These are phyloP conservation scores for Stomatorhinus walkeri DNA, from an alignment of 2,797 vertebrate species.

Conservation along the genomic window DNA sequence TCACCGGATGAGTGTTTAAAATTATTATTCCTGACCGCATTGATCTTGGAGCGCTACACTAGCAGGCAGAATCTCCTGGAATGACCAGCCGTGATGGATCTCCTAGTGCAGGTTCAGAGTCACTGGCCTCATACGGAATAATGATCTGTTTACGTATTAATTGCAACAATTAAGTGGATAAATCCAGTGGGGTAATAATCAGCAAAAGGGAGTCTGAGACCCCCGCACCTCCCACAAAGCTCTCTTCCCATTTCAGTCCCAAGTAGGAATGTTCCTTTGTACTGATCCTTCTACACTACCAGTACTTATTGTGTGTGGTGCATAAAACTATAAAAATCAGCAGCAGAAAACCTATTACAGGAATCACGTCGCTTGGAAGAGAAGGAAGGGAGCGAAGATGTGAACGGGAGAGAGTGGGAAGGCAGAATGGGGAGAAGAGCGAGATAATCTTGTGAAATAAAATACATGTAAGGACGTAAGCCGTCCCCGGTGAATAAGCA, in stretches of 20 bases:
- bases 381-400: neutral
- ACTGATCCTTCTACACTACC: neutral
- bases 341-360: neutral
- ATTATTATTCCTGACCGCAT: neutral
- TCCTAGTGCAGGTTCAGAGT: neutral
- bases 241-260: constrained; percentile 32
- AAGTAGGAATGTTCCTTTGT: neutral
- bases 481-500: constrained; percentile 74
- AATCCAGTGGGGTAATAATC: neutral
- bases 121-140: neutral
- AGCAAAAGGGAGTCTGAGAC: neutral
- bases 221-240: neutral
- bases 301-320: neutral
- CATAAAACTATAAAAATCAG: neutral
- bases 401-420: constrained; percentile 23
- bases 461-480: constrained; percentile 68
- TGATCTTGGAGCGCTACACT: neutral
- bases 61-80: neutral
- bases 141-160: neutral
- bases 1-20: neutral
- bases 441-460: constrained; percentile 71
- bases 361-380: neutral
- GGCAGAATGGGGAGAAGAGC: constrained; percentile 41
- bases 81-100: neutral
- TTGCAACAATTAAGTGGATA: constrained; percentile 3